Evolutionary conservation across 1,140 invertebrate genomes (phyloP).

Genomic region (Daktulosphaira vitifoliae): DNA sequence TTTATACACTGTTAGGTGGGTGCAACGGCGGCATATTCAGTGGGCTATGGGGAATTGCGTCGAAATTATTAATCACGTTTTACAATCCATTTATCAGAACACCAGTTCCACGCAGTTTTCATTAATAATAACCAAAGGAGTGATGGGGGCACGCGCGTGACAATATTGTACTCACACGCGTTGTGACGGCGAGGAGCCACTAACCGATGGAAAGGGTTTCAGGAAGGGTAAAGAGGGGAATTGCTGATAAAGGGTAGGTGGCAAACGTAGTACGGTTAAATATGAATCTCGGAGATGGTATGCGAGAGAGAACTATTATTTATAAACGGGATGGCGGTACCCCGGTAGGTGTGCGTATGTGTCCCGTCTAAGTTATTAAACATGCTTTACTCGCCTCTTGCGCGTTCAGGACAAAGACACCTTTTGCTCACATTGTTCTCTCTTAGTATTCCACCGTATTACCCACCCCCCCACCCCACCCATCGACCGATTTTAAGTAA

Average conservation of each 20-base stretch:
- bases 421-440: conserved; percentile 4
- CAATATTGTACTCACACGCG: not conserved
- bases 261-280: not conserved
- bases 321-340: not conserved
- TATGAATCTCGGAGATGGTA: not conserved
- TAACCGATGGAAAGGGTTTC: not conserved
- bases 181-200: not conserved
- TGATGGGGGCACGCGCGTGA: not conserved
- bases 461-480: not conserved
- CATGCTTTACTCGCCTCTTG: not conserved
- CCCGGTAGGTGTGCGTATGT: not conserved
- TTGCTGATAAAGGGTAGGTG: not conserved
- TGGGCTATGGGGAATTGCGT: not conserved
- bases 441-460: too few relatives aligned
- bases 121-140: conserved; percentile 24
- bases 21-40: not conserved
- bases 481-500: not conserved
- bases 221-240: not conserved
- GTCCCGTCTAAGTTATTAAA: conserved; percentile 25
- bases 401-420: not conserved
- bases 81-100: conserved; percentile 31
- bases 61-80: conserved; percentile 33
- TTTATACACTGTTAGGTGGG: not conserved
- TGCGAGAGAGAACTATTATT: conserved; percentile 9
- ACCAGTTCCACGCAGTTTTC: conserved; percentile 6